These are phyloP conservation scores for Rhinogobio ventralis DNA, from an alignment of 2,797 vertebrate species.

Conservation along the genomic window DNA sequence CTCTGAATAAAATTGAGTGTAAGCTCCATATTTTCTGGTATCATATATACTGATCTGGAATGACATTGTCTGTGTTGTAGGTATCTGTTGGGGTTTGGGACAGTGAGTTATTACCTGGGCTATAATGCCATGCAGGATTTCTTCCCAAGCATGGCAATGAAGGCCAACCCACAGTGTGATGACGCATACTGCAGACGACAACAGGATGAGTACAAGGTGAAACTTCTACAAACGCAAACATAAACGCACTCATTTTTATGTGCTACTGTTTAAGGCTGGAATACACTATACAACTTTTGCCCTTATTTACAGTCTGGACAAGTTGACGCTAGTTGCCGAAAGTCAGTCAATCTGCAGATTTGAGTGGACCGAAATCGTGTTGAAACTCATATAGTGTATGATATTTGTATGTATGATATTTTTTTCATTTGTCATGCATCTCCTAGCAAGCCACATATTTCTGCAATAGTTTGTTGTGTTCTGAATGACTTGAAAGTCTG, in stretches of 20 bases:
- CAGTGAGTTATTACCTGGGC: slow-evolving; percentile 94
- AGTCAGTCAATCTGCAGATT: not conserved
- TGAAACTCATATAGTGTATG: not conserved
- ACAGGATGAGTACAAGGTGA: slow-evolving; percentile 90
- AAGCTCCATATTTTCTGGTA: not conserved
- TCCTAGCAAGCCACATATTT: not conserved
- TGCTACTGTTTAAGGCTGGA: not conserved
- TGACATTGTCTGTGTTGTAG: slow-evolving; percentile 68
- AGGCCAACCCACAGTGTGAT: slow-evolving; percentile 92
- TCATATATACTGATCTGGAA: not conserved
- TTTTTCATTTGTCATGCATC: not conserved
- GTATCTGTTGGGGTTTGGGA: slow-evolving; percentile 92
- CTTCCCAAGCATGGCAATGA: slow-evolving; percentile 96
- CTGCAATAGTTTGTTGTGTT: not conserved
- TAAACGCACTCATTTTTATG: not conserved
- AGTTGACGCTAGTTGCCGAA: not conserved
- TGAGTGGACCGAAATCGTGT: not conserved
- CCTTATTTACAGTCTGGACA: not conserved
- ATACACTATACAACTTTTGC: not conserved
- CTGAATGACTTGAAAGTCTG: not conserved
- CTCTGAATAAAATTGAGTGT: not conserved
- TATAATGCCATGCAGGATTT: slow-evolving; percentile 99
- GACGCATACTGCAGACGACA: slow-evolving; percentile 88
- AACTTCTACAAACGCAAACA: not conserved
- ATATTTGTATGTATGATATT: no score